Percentiles rank a stretch among this genome's conserved stretches.
These are phyloP conservation scores for Odontomachus brunneus DNA, from an alignment of 1,140 invertebrate genomes.

Conservation along the genomic window DNA sequence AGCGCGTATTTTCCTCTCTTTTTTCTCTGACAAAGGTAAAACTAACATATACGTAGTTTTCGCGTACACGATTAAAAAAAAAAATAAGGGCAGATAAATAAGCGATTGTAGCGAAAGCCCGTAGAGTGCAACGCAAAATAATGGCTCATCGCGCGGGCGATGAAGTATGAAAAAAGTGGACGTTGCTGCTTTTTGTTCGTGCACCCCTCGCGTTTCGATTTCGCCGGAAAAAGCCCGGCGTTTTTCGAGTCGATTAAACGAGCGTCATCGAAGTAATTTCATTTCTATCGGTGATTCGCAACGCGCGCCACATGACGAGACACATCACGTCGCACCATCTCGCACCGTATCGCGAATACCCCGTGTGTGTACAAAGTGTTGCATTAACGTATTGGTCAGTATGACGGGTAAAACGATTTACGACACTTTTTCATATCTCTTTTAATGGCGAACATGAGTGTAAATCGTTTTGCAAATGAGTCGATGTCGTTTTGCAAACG, in stretches of 20 bases:
- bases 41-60: neutral
- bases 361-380: too few species aligned
- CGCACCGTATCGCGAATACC: too few species aligned
- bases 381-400: too few species aligned
- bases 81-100: neutral
- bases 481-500: too few species aligned
- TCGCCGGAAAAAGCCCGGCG: neutral
- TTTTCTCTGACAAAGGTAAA: neutral
- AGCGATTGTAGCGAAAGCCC: neutral
- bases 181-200: slow-evolving; percentile 10
- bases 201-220: neutral
- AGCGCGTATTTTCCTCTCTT: neutral
- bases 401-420: too few species aligned
- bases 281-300: slow-evolving; percentile 12
- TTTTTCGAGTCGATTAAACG: slow-evolving; percentile 15
- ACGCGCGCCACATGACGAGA: too few species aligned
- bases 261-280: slow-evolving; percentile 24
- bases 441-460: too few species aligned
- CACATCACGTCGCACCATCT: too few species aligned
- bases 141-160: neutral
- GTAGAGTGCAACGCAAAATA: neutral
- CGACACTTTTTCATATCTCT: too few species aligned
- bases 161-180: neutral
- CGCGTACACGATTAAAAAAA: neutral
- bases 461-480: too few species aligned